phyloP scores from a whole-genome alignment of 2,797 vertebrate genomes.

The Botia almorhae region DNA sequence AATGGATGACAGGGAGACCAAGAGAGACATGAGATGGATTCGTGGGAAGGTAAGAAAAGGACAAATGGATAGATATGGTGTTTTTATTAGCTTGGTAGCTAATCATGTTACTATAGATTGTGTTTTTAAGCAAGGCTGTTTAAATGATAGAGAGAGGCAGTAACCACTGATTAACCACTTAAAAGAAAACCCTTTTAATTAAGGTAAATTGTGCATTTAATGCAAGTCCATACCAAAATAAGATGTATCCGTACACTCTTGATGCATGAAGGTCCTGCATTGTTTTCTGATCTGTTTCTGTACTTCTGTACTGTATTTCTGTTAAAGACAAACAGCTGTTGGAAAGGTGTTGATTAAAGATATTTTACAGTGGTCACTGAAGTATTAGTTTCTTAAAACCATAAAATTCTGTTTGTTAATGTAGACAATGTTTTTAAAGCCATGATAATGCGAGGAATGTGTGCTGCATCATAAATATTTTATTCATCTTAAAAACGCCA shows the following conservation, averaged over 20 bases:
- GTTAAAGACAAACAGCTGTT: neutral
- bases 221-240: neutral
- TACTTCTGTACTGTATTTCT: neutral
- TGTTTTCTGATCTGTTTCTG: neutral
- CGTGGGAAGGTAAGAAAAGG: conserved; percentile 89
- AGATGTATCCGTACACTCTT: neutral
- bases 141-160: neutral
- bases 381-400: neutral
- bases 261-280: neutral
- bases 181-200: neutral
- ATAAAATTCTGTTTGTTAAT: neutral
- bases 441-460: neutral
- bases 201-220: neutral
- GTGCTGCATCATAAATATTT: neutral
- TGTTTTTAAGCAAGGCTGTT: neutral
- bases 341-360: neutral
- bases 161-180: neutral
- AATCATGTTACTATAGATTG: too few species aligned
- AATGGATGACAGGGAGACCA: conserved; percentile 83
- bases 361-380: neutral
- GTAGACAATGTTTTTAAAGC: neutral
- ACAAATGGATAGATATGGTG: neutral
- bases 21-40: conserved; percentile 92
- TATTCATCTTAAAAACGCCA: neutral
- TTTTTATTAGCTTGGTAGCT: neutral